Conservation (phyloP, 2,113 vertebrate species). For the Neotoma lepida region DNA sequence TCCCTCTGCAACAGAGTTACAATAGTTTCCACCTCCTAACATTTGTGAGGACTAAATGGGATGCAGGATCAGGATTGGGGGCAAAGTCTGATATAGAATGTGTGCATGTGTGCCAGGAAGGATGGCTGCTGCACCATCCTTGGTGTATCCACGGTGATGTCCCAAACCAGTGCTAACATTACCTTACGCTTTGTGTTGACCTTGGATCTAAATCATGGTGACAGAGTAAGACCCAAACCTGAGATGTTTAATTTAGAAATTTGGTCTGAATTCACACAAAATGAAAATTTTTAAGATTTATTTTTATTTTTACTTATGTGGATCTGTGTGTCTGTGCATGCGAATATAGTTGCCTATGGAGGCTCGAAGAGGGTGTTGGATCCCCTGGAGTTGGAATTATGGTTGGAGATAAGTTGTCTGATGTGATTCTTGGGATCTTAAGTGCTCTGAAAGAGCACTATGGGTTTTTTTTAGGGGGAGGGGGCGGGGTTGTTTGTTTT, state of each 20-base stretch:
- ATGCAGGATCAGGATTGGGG: too few relatives aligned
- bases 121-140: accelerated
- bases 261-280: background rate
- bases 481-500: background rate
- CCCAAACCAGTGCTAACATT: accelerated
- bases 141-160: too few relatives aligned
- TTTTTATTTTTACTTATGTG: background rate
- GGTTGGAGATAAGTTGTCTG: background rate
- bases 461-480: background rate
- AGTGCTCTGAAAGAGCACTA: background rate
- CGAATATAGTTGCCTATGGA: background rate
- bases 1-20: background rate
- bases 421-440: background rate
- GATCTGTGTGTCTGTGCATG: background rate
- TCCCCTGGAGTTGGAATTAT: background rate
- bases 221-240: background rate
- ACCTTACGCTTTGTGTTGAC: background rate
- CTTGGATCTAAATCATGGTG: background rate
- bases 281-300: background rate
- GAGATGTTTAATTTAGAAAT: background rate
- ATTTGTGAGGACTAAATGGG: background rate
- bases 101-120: background rate
- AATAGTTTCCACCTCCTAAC: background rate
- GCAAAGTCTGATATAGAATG: accelerated
- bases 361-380: background rate